Percentiles rank a stretch among this genome's conserved stretches.
Evolutionary conservation across 2,797 vertebrate species (phyloP).

Genomic region (Etheostoma nigrum): DNA sequence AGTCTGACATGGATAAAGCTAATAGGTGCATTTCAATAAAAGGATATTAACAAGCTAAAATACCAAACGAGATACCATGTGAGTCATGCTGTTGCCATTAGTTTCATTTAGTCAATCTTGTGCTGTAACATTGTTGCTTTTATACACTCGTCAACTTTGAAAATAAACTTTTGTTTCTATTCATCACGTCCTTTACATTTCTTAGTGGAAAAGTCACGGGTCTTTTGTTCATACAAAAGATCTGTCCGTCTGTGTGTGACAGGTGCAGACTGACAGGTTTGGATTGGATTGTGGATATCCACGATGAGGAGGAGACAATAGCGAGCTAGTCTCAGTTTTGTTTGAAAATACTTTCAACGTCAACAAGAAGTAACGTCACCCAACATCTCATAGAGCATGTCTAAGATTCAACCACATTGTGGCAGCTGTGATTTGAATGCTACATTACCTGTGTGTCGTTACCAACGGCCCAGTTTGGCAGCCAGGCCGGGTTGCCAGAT

Average conservation of each 20-base stretch:
- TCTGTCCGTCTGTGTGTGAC: not conserved
- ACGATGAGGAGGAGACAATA: too few relatives aligned
- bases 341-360: too few relatives aligned
- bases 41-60: slow-evolving; percentile 49
- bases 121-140: slow-evolving; percentile 4
- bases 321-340: too few relatives aligned
- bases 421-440: slow-evolving; percentile 4
- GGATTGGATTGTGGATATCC: too few relatives aligned
- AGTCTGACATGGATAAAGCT: slow-evolving; percentile 55
- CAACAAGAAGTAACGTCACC: too few relatives aligned
- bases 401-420: not conserved
- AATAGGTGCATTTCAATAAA: slow-evolving; percentile 65
- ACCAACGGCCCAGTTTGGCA: too few relatives aligned
- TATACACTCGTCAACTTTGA: slow-evolving; percentile 2
- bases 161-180: slow-evolving; percentile 21
- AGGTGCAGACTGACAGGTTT: too few relatives aligned
- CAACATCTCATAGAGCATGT: too few relatives aligned
- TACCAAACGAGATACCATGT: slow-evolving; percentile 21
- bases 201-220: not conserved
- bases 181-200: not conserved
- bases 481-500: too few relatives aligned
- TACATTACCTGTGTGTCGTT: not conserved
- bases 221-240: not conserved
- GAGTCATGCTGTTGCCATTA: slow-evolving; percentile 32
- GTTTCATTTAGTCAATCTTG: not conserved